Evolutionary conservation across 2,113 vertebrate species (phyloP).

Genomic region (Salminus brasiliensis): DNA sequence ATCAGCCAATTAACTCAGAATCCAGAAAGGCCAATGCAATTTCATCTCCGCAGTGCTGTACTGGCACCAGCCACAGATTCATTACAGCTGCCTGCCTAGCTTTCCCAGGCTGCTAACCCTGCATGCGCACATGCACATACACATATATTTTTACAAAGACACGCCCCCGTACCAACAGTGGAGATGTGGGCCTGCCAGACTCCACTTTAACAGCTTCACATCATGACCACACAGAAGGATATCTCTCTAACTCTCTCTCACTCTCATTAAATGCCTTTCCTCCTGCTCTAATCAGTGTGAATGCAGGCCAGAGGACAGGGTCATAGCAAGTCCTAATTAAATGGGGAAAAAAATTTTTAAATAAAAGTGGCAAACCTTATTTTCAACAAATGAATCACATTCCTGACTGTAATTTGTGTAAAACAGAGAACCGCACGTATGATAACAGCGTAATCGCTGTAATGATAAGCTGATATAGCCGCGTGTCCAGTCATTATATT

Average conservation of each 20-base stretch:
- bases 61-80: slow-evolving; percentile 67
- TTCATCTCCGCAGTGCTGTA: slow-evolving; percentile 64
- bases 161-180: slow-evolving; percentile 4
- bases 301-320: slow-evolving; percentile 22
- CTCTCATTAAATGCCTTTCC: slow-evolving; percentile 37
- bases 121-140: not conserved
- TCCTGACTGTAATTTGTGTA: not conserved
- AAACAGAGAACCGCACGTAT: not conserved
- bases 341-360: not conserved
- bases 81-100: slow-evolving; percentile 59
- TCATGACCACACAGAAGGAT: slow-evolving; percentile 18
- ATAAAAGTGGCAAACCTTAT: not conserved
- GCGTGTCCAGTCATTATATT: not conserved
- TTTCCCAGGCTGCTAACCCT: slow-evolving; percentile 33
- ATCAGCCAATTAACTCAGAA: slow-evolving; percentile 76
- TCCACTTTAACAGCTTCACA: slow-evolving; percentile 32
- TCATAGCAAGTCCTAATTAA: slow-evolving; percentile 38
- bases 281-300: slow-evolving; percentile 40
- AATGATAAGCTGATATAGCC: not conserved
- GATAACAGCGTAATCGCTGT: not conserved
- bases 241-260: slow-evolving; percentile 2
- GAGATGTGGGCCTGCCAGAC: slow-evolving; percentile 11
- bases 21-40: slow-evolving; percentile 73
- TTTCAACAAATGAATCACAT: not conserved
- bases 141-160: slow-evolving; percentile 21